phyloP scores from a whole-genome alignment of 2,113 vertebrate species.

The Chaenogobius annularis region DNA sequence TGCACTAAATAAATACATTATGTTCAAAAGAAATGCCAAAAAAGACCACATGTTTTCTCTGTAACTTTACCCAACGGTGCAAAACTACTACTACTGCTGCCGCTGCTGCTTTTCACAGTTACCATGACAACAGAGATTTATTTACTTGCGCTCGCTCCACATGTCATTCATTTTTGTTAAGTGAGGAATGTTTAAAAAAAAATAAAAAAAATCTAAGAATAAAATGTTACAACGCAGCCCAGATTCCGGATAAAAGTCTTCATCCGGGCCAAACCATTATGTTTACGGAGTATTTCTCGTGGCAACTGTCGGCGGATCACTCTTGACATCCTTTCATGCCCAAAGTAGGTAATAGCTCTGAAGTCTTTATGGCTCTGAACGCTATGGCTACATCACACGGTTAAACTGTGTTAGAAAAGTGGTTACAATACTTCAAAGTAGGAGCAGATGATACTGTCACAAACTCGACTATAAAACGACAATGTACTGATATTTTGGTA shows the following conservation, averaged over 20 bases:
- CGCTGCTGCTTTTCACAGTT: constrained; percentile 15
- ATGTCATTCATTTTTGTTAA: constrained; percentile 37
- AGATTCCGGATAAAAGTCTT: constrained; percentile 32
- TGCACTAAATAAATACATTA: neutral
- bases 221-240: constrained; percentile 23
- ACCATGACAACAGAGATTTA: constrained; percentile 35
- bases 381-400: neutral
- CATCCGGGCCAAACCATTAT: constrained; percentile 23
- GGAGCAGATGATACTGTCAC: neutral
- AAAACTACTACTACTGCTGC: no score
- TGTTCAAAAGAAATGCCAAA: neutral
- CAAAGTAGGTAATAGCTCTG: constrained; percentile 37
- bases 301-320: constrained; percentile 16
- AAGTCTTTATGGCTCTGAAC: neutral
- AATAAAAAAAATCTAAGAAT: constrained; percentile 21
- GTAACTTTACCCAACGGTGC: neutral
- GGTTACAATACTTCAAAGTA: neutral
- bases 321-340: constrained; percentile 17
- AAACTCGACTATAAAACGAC: neutral
- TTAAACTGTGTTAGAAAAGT: neutral
- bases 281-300: constrained; percentile 37
- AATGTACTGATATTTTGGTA: no score
- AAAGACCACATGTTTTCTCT: constrained; percentile 4
- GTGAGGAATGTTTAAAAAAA: constrained; percentile 18
- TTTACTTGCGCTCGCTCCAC: constrained; percentile 33